phyloP scores from a whole-genome alignment of 2,797 vertebrate species.

The Streptopelia turtur region DNA sequence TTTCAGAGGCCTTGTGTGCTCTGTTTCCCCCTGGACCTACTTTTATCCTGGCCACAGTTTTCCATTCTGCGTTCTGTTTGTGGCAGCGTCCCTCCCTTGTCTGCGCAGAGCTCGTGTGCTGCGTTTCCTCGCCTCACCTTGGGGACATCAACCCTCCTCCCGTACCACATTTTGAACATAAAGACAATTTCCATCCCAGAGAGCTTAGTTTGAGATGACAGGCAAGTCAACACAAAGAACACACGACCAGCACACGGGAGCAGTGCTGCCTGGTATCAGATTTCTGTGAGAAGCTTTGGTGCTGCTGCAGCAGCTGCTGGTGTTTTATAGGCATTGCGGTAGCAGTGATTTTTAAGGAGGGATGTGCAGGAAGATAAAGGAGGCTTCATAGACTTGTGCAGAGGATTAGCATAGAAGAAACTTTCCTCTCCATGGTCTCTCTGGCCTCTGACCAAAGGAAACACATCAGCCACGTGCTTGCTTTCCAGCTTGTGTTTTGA shows the following conservation, averaged over 20 bases:
- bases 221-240: background rate
- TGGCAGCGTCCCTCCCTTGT: background rate
- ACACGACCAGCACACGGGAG: accelerated
- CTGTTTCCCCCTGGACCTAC: background rate
- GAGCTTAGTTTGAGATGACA: background rate
- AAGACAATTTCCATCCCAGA: background rate
- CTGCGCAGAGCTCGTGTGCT: background rate
- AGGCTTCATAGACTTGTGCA: background rate
- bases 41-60: background rate
- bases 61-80: background rate
- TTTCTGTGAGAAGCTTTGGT: background rate
- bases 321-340: background rate
- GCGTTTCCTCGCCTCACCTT: accelerated
- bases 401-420: background rate
- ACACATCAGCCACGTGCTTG: background rate
- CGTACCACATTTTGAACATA: background rate
- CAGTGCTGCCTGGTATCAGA: background rate
- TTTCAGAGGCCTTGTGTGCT: background rate
- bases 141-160: background rate
- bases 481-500: background rate
- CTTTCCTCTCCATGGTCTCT: background rate
- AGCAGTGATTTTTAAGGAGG: background rate
- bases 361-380: background rate
- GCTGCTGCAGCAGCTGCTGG: background rate
- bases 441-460: background rate